Percentiles rank a stretch among this genome's conserved stretches.
Conservation (phyloP, 2,888 invertebrate genomes). For the Schrankia costaestrigalis region DNA sequence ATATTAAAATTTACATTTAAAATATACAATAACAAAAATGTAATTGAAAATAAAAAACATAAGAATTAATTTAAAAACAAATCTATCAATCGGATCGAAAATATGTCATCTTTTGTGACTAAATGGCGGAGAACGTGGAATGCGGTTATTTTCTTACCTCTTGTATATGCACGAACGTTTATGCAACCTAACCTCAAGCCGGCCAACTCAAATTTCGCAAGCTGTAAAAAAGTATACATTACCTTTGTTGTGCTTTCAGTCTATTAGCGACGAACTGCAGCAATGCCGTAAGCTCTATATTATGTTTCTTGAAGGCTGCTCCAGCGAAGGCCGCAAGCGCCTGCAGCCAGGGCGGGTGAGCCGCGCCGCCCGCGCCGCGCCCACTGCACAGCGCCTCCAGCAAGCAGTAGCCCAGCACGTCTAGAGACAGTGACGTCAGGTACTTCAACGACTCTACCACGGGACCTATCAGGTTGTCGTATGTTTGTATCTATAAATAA, state of each 20-base stretch:
- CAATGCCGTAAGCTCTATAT: constrained; percentile 95
- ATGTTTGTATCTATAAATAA: constrained; percentile 89
- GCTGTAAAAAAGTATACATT: background rate
- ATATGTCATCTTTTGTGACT: too few relatives aligned
- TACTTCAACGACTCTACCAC: constrained; percentile 99
- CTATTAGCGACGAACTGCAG: constrained; percentile 98
- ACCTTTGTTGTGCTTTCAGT: constrained; percentile 97
- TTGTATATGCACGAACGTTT: too few relatives aligned
- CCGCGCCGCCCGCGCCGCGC: constrained; percentile 85
- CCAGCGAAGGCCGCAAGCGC: constrained; percentile 97
- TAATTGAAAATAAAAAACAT: too few relatives aligned
- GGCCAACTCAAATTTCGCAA: background rate
- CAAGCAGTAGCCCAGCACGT: constrained; percentile 96
- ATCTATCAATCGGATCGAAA: too few relatives aligned
- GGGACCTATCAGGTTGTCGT: constrained; percentile 96
- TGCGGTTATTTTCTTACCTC: too few relatives aligned
- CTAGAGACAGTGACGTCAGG: constrained; percentile 96
- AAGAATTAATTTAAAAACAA: too few relatives aligned
- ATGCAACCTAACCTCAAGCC: too few relatives aligned
- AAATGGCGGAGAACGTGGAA: too few relatives aligned
- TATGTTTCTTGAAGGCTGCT: constrained; percentile 97
- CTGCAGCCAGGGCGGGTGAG: constrained; percentile 96
- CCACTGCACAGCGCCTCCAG: constrained; percentile 88
- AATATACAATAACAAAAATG: too few relatives aligned
- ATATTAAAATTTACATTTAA: too few relatives aligned